Conservation (phyloP, 1,140 invertebrate genomes). For the Tetraneura akinire region DNA sequence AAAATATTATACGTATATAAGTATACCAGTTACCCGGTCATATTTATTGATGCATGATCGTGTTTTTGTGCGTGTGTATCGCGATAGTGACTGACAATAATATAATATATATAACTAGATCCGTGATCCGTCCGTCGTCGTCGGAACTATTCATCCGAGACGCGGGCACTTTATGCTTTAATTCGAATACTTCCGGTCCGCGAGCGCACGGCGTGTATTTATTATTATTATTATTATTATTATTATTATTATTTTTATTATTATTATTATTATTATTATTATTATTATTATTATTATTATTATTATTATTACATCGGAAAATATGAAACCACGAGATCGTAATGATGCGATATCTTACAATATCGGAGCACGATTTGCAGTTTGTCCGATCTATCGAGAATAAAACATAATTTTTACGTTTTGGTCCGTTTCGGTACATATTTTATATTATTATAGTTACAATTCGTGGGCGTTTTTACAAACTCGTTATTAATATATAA, state of each 20-base stretch:
- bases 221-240: slow-evolving; percentile 7
- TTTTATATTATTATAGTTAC: no score
- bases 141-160: slow-evolving; percentile 46
- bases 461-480: no score
- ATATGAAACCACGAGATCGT: background rate
- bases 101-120: no score
- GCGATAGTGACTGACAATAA: slow-evolving; percentile 3
- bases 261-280: background rate
- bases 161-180: slow-evolving; percentile 46
- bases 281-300: background rate
- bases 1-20: no score
- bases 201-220: background rate
- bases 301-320: background rate
- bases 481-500: no score
- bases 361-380: no score
- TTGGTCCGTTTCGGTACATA: no score
- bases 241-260: background rate
- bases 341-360: no score
- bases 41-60: slow-evolving; percentile 47
- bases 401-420: no score
- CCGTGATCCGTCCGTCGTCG: background rate
- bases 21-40: background rate
- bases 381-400: no score
- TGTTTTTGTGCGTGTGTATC: no score
- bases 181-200: slow-evolving; percentile 51